Conservation (phyloP, 1,140 invertebrate species). For the Drosophila navojoa region DNA sequence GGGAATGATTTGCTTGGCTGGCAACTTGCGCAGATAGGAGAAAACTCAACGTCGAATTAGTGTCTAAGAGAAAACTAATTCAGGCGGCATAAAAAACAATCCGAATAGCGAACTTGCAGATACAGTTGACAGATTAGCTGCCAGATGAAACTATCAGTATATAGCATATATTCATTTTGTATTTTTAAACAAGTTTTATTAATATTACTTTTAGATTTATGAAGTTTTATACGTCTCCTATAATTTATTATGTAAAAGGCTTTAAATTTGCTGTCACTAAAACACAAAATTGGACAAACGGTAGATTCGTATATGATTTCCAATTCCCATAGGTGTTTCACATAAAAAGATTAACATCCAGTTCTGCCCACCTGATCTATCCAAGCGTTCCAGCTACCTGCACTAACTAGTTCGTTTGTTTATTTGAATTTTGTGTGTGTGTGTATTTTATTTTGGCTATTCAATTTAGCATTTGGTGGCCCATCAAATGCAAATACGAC, state of each 20-base stretch:
- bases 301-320: conserved; percentile 55
- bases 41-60: conserved; percentile 29
- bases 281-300: conserved; percentile 37
- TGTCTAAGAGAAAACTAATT: conserved; percentile 36
- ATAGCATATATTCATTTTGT: not conserved
- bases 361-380: conserved; percentile 12
- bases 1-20: conserved; percentile 29
- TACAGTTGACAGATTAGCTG: conserved; percentile 2
- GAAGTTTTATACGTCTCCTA: not conserved
- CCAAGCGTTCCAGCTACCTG: conserved; percentile 3
- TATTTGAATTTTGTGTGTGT: conserved; percentile 41
- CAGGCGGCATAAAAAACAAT: conserved; percentile 22
- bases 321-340: conserved; percentile 52
- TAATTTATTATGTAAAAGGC: conserved; percentile 2
- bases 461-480: conserved; percentile 40
- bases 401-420: conserved; percentile 22
- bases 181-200: not conserved
- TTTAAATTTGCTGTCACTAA: conserved; percentile 26
- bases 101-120: conserved; percentile 10
- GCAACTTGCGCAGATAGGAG: conserved; percentile 16
- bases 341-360: conserved; percentile 63
- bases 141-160: not conserved
- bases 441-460: conserved; percentile 55
- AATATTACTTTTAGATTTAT: conserved; percentile 1
- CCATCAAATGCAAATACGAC: conserved; percentile 54